Evolutionary conservation across 2,113 vertebrate species (phyloP), one percentile per base, ranked within the genome.

Genomic region (Stictonetta naevosa): DNA sequence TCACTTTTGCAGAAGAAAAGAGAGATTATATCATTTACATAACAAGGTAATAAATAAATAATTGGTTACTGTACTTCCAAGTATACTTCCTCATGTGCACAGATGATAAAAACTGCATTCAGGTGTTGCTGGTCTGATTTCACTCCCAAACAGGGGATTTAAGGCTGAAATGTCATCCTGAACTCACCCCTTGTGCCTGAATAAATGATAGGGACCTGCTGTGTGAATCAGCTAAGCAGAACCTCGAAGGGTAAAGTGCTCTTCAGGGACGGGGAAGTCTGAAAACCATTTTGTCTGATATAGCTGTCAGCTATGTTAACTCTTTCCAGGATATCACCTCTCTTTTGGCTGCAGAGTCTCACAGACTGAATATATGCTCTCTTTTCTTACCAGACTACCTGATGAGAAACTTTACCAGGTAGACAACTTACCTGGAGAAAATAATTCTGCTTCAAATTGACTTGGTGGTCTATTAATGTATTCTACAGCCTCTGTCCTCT

Each of bases 1-100:
- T 97, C 96, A 96, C 87, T 96, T 97, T 95, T 86, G 93, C 90
- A 94, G 95, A 88, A 96, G 82, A 94, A 96, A 94, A 91, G 83
- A 93, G 90, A 95, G 93, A 92, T 96, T 92, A 87, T 96, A 93
- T 97, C 75, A 92, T 97, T 97, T 96, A 92, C 87, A 90, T 97
- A 96, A 89, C 79, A 92, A 95, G 86, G 88, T 94, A 96, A 96
- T 97, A 97, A 96, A 96, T 97, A 97, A 97, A 95, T 95, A 97
- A 96, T 96, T 94, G 84, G 83, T 94, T 94, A 87, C 85, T 90
- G 73, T 88, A 90, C 71, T 93, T 94, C 87, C 82, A 95, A 94
- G 85, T 94, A 78, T 56, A 89, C 89, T 95, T 96, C 96, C 87
- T 93, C 69, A 74, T 93, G 94, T 64, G 83, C 44, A 50, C 92